Evolutionary conservation across 1,140 invertebrate genomes (phyloP), one percentile per base, ranked within the genome.

Genomic region (Drosophila watanabei): DNA sequence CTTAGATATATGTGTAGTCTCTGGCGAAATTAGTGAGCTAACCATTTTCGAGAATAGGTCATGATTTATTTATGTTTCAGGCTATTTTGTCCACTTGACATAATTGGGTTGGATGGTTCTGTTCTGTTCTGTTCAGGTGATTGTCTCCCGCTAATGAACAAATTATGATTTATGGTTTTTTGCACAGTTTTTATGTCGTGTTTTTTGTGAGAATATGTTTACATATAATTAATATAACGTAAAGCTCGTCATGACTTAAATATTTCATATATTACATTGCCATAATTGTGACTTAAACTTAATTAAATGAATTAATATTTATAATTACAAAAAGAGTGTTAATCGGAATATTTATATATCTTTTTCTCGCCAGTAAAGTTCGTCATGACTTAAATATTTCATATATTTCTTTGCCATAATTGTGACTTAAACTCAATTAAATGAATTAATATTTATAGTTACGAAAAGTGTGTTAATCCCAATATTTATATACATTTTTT

Each of bases 31-130:
- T 37, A 73, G 66, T 73, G 45, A 30, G 41, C 45, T 62, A 61
- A 41, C 43, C 28, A 56, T 30, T 41, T 46, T 75, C 72, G 28
- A 62, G 81, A 89, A 86, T 89, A 90, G 86, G 86, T 89, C 86
- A 89, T 86, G 86, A 89, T 82, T 89, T 89, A 89, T 89, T 90
- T 85, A 54, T 39, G 63, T 75, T 63, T 75, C 73, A 77, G 57
- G 51, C 69, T 57, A 79, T 43, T 64, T 54, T 33, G 58, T 51
- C 61, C 61, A 72, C 24, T 72, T 85, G 86, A 89, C 86, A 81
- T 81, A 88, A 90, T 90, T 85, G 63, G 81, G 75, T 82, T 81
- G 64, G 32, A 30, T 51, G 63, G 63, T 66, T 54, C 52, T 37
- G 18, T 20, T 54, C 52, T 37, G 18, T 20, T 90, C 86, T 13